Evolutionary conservation across 2,888 invertebrate species (phyloP).

Genomic region (Entomobrya multifasciata): DNA sequence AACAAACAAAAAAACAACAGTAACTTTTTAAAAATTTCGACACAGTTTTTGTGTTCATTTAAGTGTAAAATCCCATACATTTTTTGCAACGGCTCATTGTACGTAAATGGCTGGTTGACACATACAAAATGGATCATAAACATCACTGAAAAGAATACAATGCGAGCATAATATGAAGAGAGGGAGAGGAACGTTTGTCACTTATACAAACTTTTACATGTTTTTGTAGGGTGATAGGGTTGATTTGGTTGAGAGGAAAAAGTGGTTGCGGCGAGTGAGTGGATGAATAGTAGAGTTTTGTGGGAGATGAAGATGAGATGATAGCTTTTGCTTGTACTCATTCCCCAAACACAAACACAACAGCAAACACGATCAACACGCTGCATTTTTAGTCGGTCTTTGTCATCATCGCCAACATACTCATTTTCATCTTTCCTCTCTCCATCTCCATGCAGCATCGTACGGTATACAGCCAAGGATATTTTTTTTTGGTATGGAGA

Average conservation of each 20-base stretch:
- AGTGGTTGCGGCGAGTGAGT: not conserved
- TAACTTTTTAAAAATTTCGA: not conserved
- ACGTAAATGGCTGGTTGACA: not conserved
- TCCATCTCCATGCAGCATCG: no score
- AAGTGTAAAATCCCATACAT: not conserved
- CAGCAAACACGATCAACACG: not conserved
- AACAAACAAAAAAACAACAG: slow-evolving; percentile 6
- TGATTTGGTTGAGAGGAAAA: not conserved
- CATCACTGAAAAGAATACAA: no score
- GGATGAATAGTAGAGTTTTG: not conserved
- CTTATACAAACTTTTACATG: no score
- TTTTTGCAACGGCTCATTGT: slow-evolving; percentile 5
- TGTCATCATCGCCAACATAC: not conserved
- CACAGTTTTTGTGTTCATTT: not conserved
- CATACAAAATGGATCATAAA: slow-evolving; percentile 11
- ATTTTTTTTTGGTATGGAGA: not conserved
- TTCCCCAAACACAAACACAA: slow-evolving; percentile 19
- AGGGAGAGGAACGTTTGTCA: slow-evolving; percentile 28
- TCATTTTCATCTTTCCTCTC: no score
- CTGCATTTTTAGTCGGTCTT: no score
- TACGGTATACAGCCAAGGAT: no score
- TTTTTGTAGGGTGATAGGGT: not conserved
- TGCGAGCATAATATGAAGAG: not conserved
- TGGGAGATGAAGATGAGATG: not conserved
- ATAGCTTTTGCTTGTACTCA: not conserved